Evolutionary conservation across 2,113 vertebrate genomes (phyloP).

Genomic region (Paradisaea rubra): DNA sequence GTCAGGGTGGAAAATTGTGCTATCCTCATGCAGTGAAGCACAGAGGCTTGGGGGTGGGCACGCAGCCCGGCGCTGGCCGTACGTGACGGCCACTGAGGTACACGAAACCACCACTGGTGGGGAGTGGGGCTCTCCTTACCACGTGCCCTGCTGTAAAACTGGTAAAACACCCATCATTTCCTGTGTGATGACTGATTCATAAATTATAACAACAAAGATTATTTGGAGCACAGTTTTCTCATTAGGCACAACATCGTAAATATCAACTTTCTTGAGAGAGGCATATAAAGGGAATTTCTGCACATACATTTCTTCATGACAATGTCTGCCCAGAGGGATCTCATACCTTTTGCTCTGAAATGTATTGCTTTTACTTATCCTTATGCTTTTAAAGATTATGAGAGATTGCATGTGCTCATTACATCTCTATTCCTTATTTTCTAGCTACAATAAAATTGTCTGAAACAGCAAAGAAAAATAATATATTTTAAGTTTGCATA

Average conservation of each 20-base stretch:
- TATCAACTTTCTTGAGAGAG: background rate
- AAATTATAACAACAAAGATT: background rate
- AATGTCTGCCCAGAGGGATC: background rate
- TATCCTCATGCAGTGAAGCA: background rate
- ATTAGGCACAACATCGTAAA: background rate
- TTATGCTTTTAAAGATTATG: background rate
- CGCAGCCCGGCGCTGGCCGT: background rate
- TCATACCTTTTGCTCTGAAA: background rate
- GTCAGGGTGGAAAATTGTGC: background rate
- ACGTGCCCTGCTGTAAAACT: background rate
- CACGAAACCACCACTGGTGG: background rate
- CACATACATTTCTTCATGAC: rapidly evolving
- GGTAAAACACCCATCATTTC: background rate
- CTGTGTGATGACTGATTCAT: rapidly evolving
- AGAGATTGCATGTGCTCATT: background rate
- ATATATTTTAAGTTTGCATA: background rate
- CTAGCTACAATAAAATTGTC: background rate
- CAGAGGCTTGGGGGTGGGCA: background rate
- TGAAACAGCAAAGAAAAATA: background rate
- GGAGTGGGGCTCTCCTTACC: background rate
- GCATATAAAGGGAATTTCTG: background rate
- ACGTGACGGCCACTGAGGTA: rapidly evolving
- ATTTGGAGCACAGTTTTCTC: background rate
- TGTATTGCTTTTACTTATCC: background rate
- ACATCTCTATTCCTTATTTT: background rate